phyloP scores from a whole-genome alignment of 2,113 vertebrate species.

The Oreotragus oreotragus region DNA sequence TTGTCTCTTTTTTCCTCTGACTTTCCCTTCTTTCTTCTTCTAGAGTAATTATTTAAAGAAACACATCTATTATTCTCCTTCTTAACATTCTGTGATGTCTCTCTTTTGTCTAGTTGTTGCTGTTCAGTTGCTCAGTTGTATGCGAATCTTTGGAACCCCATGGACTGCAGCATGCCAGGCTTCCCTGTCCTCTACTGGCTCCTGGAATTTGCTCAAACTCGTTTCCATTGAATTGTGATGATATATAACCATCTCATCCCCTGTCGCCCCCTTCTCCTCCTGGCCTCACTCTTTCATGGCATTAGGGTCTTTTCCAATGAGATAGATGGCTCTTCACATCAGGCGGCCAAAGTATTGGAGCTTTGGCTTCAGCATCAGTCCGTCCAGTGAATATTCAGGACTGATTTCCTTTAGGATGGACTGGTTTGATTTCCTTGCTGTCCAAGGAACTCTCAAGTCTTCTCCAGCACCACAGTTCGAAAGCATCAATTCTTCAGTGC shows the following conservation, averaged over 20 bases:
- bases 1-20: not conserved
- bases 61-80: not conserved
- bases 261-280: not conserved
- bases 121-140: not conserved
- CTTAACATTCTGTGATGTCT: not conserved
- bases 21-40: not conserved
- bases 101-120: not conserved
- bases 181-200: not conserved
- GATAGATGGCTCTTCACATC: not conserved
- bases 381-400: not conserved
- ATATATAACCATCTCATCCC: not conserved
- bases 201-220: not conserved
- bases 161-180: not conserved
- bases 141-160: not conserved
- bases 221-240: not conserved
- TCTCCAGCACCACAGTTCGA: not conserved
- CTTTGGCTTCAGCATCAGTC: not conserved
- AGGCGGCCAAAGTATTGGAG: not conserved
- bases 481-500: not conserved
- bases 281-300: not conserved
- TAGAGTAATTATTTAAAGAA: slow-evolving; percentile 19
- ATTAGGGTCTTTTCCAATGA: not conserved
- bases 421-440: not conserved
- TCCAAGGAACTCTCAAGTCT: not conserved
- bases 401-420: not conserved